A percentile compares a stretch with the other conserved stretches of the same genome.
These are phyloP conservation scores for Brevimyrus niger DNA, from an alignment of 2,113 vertebrate genomes.

Conservation along the genomic window DNA sequence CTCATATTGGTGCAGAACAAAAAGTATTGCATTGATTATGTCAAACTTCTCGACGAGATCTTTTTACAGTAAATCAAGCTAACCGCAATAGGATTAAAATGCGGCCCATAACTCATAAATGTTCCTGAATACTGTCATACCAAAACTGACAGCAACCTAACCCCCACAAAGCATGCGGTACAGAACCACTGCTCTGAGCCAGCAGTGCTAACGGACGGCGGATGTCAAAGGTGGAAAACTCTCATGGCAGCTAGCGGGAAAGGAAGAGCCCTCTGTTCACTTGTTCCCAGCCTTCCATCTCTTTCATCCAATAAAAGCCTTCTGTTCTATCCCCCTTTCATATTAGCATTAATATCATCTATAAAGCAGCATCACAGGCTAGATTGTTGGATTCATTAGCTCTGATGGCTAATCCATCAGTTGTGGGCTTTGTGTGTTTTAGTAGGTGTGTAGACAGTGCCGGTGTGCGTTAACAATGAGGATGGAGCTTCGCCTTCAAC, in stretches of 20 bases:
- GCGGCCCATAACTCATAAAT: neutral
- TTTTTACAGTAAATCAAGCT: neutral
- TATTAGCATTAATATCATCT: conserved; percentile 29
- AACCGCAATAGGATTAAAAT: neutral
- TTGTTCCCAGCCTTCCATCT: conserved; percentile 9
- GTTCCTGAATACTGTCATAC: neutral
- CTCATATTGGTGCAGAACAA: neutral
- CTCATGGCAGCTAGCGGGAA: conserved; percentile 16
- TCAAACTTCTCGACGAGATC: neutral
- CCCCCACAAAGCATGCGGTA: neutral
- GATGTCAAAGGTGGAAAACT: neutral
- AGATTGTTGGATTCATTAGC: conserved; percentile 26
- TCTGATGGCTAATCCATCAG: conserved; percentile 20
- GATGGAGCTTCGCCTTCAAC: neutral
- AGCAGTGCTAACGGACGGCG: neutral
- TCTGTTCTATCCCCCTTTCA: conserved; percentile 30
- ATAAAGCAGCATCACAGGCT: conserved; percentile 19
- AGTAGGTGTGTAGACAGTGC: neutral
- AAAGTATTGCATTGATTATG: neutral
- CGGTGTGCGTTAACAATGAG: neutral
- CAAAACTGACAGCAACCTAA: neutral
- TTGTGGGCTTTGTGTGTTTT: conserved; percentile 7
- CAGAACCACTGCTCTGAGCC: neutral
- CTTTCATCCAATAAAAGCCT: conserved; percentile 28
- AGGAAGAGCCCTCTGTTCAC: neutral